phyloP scores from a whole-genome alignment of 1,140 invertebrate species.

The Drosophila ananassae region DNA sequence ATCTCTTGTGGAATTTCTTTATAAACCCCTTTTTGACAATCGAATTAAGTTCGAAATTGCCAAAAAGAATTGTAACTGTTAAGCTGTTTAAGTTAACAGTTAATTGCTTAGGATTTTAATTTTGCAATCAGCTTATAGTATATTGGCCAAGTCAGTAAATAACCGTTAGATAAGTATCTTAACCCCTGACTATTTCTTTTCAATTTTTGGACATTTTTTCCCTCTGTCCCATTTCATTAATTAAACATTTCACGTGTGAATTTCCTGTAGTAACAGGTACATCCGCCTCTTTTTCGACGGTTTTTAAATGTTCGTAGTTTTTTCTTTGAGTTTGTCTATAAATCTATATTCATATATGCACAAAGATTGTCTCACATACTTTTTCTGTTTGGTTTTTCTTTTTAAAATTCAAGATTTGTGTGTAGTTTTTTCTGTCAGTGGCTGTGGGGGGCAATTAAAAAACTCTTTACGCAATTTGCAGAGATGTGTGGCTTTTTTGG shows the following conservation, averaged over 20 bases:
- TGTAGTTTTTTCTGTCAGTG: slow-evolving; percentile 5
- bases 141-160: slow-evolving; percentile 4
- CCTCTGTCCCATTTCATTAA: slow-evolving; percentile 42
- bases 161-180: slow-evolving; percentile 46
- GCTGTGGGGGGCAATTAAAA: slow-evolving; percentile 51
- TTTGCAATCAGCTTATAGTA: slow-evolving; percentile 36
- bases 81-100: slow-evolving; percentile 22
- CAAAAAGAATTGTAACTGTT: slow-evolving; percentile 16
- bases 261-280: slow-evolving; percentile 60
- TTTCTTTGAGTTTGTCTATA: neutral
- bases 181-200: slow-evolving; percentile 18
- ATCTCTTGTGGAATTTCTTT: slow-evolving; percentile 19
- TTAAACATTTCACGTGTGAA: slow-evolving; percentile 69
- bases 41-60: slow-evolving; percentile 30
- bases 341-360: slow-evolving; percentile 41
- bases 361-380: slow-evolving; percentile 40
- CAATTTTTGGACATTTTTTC: neutral
- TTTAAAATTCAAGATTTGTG: neutral
- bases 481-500: slow-evolving; percentile 29
- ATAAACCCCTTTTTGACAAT: slow-evolving; percentile 16
- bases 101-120: neutral
- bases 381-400: slow-evolving; percentile 13
- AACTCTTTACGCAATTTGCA: slow-evolving; percentile 59
- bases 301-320: slow-evolving; percentile 6
- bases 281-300: slow-evolving; percentile 25